A percentile compares a stretch with the other conserved stretches of the same genome.
Evolutionary conservation across 2,797 vertebrate genomes (phyloP).

Genomic region (Sylvilagus floridanus): DNA sequence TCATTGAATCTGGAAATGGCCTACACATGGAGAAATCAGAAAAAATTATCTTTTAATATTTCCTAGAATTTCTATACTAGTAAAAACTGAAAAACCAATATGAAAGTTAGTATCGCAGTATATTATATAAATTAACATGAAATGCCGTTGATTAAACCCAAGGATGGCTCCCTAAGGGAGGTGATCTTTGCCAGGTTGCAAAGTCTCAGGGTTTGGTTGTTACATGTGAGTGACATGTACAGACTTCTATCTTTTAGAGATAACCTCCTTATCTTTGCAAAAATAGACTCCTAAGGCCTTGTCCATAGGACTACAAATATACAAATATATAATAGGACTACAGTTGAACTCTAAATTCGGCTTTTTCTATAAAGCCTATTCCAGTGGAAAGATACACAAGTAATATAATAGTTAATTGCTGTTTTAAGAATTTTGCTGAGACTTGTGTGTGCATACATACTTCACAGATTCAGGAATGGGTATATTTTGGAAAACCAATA

Average conservation of each 20-base stretch:
- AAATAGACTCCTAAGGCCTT: neutral
- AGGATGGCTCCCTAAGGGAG: neutral
- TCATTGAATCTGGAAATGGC: neutral
- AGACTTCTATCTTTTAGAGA: neutral
- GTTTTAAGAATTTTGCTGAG: constrained; percentile 48
- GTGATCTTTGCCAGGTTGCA: neutral
- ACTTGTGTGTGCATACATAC: neutral
- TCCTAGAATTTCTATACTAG: constrained; percentile 8
- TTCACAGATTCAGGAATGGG: neutral
- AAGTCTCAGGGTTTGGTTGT: neutral
- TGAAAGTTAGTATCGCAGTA: neutral
- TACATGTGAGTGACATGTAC: neutral
- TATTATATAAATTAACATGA: constrained; percentile 39
- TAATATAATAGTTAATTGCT: neutral
- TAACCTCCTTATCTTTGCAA: neutral
- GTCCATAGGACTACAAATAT: too few relatives aligned
- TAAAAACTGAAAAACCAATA: neutral
- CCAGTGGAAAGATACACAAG: neutral
- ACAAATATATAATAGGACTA: too few relatives aligned
- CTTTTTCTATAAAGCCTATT: neutral
- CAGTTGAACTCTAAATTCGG: neutral
- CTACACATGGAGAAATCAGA: neutral
- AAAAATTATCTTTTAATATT: neutral
- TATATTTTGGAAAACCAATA: constrained; percentile 42
- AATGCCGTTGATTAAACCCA: neutral